Percentiles rank a stretch among this genome's conserved stretches.
These are phyloP conservation scores for Rhabditoides inermis DNA, from an alignment of 2,888 invertebrate genomes.

Conservation along the genomic window DNA sequence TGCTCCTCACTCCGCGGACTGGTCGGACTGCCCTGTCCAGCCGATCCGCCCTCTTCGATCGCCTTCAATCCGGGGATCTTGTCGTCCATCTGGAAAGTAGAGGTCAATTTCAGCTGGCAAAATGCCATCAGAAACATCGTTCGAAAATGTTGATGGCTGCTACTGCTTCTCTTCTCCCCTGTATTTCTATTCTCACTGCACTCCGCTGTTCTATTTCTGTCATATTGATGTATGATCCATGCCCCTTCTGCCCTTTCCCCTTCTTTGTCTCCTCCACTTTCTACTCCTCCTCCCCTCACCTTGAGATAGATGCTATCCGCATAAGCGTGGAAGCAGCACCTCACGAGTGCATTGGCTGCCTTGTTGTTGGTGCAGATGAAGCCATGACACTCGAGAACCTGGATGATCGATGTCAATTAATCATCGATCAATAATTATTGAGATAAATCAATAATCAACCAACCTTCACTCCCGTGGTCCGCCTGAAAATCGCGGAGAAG, in stretches of 20 bases:
- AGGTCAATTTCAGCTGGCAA: neutral
- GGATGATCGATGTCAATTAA: too few relatives aligned
- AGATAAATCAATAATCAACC: neutral
- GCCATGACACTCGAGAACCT: slow-evolving; percentile 83
- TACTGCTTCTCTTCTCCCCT: too few relatives aligned
- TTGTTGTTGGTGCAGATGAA: slow-evolving; percentile 93
- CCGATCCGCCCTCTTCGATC: slow-evolving; percentile 22
- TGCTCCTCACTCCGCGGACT: slow-evolving; percentile 23
- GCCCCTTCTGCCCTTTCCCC: too few relatives aligned
- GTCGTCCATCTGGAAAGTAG: slow-evolving; percentile 32
- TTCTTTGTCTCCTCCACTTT: too few relatives aligned
- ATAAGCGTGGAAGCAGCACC: slow-evolving; percentile 91
- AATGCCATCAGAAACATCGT: too few relatives aligned
- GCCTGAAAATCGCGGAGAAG: slow-evolving; percentile 86
- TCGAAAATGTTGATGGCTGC: too few relatives aligned
- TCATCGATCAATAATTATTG: neutral
- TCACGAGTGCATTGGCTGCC: slow-evolving; percentile 81
- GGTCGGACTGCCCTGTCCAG: slow-evolving; percentile 20
- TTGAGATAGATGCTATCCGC: slow-evolving; percentile 76
- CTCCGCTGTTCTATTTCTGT: too few relatives aligned
- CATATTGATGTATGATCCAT: too few relatives aligned
- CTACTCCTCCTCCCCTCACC: neutral
- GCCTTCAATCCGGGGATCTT: slow-evolving; percentile 36
- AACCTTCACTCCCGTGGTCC: slow-evolving; percentile 88
- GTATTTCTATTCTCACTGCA: too few relatives aligned